Evolutionary conservation across 2,797 vertebrate species (phyloP).

Genomic region (Melopsittacus undulatus): DNA sequence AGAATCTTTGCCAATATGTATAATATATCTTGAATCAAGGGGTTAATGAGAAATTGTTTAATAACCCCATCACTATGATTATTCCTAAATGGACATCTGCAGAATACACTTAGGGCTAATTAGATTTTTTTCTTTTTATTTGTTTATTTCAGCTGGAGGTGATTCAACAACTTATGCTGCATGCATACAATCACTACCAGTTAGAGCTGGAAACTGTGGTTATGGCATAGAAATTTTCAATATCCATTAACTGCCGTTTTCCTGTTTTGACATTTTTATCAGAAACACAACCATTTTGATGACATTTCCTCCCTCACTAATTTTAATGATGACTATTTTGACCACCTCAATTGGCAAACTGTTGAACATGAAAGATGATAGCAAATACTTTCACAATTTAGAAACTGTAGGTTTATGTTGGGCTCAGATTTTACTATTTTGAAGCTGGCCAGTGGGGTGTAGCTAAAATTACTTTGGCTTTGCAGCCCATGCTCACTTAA

Average conservation of each 20-base stretch:
- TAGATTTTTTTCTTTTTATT: background rate
- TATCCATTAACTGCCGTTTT: background rate
- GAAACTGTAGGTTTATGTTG: background rate
- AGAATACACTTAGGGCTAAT: conserved; percentile 13
- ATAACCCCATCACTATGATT: background rate
- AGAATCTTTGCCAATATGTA: background rate
- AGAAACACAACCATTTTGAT: background rate
- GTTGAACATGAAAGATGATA: background rate
- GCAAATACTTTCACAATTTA: background rate
- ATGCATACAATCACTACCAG: background rate
- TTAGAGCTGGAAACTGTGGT: background rate
- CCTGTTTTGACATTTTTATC: background rate
- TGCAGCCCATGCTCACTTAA: background rate
- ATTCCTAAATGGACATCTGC: conserved; percentile 12
- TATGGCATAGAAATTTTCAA: background rate
- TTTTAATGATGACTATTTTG: background rate
- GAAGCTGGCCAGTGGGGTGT: background rate
- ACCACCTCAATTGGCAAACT: background rate
- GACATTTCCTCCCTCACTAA: background rate
- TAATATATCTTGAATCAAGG: background rate
- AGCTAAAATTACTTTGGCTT: background rate
- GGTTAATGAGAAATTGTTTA: background rate
- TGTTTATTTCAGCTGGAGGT: background rate
- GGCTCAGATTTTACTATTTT: background rate
- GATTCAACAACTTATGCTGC: background rate